Evolutionary conservation across 2,113 vertebrate genomes (phyloP).

Genomic region (Perca fluviatilis): DNA sequence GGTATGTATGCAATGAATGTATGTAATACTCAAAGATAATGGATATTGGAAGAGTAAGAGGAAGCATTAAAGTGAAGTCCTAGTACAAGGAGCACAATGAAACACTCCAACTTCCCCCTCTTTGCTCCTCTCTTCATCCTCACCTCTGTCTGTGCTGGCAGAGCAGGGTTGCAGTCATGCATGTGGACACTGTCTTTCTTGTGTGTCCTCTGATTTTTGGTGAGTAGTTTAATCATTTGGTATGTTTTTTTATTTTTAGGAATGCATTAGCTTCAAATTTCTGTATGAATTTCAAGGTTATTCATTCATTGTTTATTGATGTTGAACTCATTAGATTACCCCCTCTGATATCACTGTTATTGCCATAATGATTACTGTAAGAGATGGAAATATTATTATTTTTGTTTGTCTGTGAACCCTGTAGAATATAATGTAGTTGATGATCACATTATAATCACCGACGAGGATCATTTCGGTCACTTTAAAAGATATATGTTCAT

Average conservation of each 20-base stretch:
- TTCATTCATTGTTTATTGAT: background rate
- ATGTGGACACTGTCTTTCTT: conserved; percentile 46
- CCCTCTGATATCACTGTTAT: background rate
- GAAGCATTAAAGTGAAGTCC: conserved; percentile 23
- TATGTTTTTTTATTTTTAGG: background rate
- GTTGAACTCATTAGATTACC: background rate
- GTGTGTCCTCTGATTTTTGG: conserved; percentile 64
- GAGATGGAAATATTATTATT: background rate
- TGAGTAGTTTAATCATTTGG: conserved; percentile 49
- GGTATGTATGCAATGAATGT: background rate
- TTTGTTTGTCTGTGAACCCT: background rate
- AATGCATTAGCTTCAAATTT: background rate
- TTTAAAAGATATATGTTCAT: background rate
- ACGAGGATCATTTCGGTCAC: background rate
- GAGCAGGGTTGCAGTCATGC: conserved; percentile 69
- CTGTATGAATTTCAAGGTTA: background rate
- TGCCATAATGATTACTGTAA: background rate
- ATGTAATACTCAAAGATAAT: background rate
- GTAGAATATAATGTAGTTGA: background rate
- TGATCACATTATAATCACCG: background rate
- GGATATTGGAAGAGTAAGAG: background rate
- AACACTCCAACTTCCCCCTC: conserved; percentile 65
- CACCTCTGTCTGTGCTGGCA: conserved; percentile 46
- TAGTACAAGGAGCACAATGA: conserved; percentile 19
- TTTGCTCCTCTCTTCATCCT: conserved; percentile 22